These are phyloP conservation scores for Drosophila ironensis DNA, from an alignment of 1,140 invertebrate species.

Conservation along the genomic window DNA sequence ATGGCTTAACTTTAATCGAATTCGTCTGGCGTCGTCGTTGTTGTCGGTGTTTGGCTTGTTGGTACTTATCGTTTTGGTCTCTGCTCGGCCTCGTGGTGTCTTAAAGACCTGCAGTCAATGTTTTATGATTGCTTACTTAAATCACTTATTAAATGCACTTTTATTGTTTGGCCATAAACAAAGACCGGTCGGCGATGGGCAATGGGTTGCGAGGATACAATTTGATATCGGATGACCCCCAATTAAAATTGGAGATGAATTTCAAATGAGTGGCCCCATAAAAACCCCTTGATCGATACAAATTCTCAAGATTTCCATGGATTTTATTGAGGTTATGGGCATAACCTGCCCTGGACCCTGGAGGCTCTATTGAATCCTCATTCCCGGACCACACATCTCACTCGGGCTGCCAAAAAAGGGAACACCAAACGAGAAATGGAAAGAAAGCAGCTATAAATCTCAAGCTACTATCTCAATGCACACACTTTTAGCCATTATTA, in stretches of 20 bases:
- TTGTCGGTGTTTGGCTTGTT: slow-evolving; percentile 1
- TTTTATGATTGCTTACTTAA: slow-evolving; percentile 64
- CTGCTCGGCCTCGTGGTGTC: slow-evolving; percentile 45
- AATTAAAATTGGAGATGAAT: slow-evolving; percentile 7
- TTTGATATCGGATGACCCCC: background rate
- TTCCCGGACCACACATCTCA: slow-evolving; percentile 25
- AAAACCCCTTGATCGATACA: too few relatives aligned
- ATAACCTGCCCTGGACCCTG: too few relatives aligned
- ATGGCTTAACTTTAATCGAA: slow-evolving; percentile 75
- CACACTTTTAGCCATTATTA: slow-evolving; percentile 76
- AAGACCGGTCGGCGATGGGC: background rate
- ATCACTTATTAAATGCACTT: slow-evolving; percentile 62
- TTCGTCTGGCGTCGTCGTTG: slow-evolving; percentile 54
- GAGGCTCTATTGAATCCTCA: background rate
- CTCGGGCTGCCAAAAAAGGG: slow-evolving; percentile 16
- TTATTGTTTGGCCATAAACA: slow-evolving; percentile 44
- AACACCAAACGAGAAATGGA: slow-evolving; percentile 1
- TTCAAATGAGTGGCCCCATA: too few relatives aligned
- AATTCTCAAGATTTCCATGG: too few relatives aligned
- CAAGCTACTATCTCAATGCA: slow-evolving; percentile 62
- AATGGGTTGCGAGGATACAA: background rate
- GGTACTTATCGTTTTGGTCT: slow-evolving; percentile 28
- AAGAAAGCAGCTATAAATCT: slow-evolving; percentile 64
- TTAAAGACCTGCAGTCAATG: slow-evolving; percentile 59
- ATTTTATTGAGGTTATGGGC: too few relatives aligned